Evolutionary conservation across 2,888 invertebrate species (phyloP), one percentile per base, ranked within the genome.

Genomic region (Prosapia bicincta): DNA sequence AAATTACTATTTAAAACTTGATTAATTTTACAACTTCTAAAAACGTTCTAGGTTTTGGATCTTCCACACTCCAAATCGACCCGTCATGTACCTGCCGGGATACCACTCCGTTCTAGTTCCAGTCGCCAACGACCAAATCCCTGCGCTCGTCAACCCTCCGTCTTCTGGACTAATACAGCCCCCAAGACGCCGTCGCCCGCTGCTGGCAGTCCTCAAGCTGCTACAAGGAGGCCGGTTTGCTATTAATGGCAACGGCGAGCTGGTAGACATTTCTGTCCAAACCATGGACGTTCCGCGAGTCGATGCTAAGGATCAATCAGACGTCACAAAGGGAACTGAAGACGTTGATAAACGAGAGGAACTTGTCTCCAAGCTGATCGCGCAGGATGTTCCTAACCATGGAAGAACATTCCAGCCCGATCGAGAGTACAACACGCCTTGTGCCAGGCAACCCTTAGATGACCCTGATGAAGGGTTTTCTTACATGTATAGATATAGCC

Each of bases 51-150:
- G 76, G 20, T 76, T 72, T 68, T 76, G 76, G 76, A 71, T 76
- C 13, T 76, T 76, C 54, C 73, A 72, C 32, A 73, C 76, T 0
- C 76, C 76, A 15, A 24, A 66, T 9, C 66, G 90, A 80, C 80
- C 79, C 65, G 69, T 80, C 28, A 75, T 80, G 78, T 80, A 79
- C 74, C 67, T 79, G 25, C 80, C 80, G 0, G 78, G 78, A 65
- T 79, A 79, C 77, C 76, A 79, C 68, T 78, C 78, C 7, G 74
- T 79, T 66, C 75, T 79, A 24, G 78, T 79, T 5, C 80, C 80
- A 10, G 78, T 76, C 1, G 78, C 77, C 67, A 20, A 20, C 38
- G 70, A 30, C 20, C 69, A 66, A 71, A 69, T 66, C 25, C 5
- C n/a, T 26, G 26, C 20, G 66, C 65, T 66, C 32, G 43, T 9